phyloP scores from a whole-genome alignment of 2,888 invertebrate genomes.

The Drosophila flavopinicola region DNA sequence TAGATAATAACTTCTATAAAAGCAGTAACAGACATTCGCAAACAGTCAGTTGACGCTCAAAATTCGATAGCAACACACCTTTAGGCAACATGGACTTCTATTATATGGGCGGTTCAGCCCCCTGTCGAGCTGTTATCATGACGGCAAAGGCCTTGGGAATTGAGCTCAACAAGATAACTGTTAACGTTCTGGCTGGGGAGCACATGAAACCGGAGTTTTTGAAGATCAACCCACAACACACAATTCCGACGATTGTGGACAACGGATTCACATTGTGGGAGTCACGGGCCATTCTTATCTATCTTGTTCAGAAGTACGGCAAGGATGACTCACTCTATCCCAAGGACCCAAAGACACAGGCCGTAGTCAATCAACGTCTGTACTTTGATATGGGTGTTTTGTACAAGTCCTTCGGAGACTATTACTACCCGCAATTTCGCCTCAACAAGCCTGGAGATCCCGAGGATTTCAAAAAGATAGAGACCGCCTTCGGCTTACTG shows the following conservation, averaged over 20 bases:
- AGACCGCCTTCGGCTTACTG: conserved; percentile 88
- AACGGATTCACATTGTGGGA: conserved; percentile 92
- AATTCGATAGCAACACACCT: conserved; percentile 2
- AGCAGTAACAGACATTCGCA: neutral
- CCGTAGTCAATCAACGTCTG: conserved; percentile 90
- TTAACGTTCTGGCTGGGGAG: conserved; percentile 87
- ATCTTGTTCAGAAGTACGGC: conserved; percentile 91
- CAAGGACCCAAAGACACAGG: conserved; percentile 90
- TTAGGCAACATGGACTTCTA: conserved; percentile 60
- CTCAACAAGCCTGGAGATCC: conserved; percentile 87
- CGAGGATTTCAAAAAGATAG: conserved; percentile 88
- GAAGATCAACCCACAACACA: conserved; percentile 92
- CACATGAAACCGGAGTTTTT: conserved; percentile 88
- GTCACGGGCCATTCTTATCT: conserved; percentile 92
- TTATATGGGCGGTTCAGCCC: conserved; percentile 84
- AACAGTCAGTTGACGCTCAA: conserved; percentile 1
- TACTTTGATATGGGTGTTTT: conserved; percentile 92
- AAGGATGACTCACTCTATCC: conserved; percentile 90
- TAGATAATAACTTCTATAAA: conserved; percentile 28
- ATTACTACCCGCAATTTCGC: conserved; percentile 88
- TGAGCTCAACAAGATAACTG: conserved; percentile 87
- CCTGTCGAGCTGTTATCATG: conserved; percentile 87
- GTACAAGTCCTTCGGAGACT: conserved; percentile 87
- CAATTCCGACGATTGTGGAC: conserved; percentile 92
- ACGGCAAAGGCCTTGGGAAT: conserved; percentile 88